Base-by-base conservation (phyloP, 2,113 vertebrate genomes). In the Megaptera novaeangliae region DNA sequence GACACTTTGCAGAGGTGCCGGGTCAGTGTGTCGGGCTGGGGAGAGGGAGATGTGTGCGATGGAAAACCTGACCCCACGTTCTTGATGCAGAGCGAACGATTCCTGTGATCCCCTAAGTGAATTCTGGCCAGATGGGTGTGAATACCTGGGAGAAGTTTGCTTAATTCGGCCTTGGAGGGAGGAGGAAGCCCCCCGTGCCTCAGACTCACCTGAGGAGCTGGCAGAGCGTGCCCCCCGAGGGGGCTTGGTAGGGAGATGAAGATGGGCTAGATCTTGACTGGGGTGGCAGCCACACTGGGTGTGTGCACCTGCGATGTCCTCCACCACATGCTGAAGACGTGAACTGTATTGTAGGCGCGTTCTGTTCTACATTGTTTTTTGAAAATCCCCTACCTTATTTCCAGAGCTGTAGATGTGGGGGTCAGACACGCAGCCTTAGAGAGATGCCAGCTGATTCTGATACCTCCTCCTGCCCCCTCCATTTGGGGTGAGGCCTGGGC, bases 271-370 rank as follows among this genome's bases (percentile, higher is more conserved):
- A 10, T 46, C 39, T 77, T 11, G 6, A 21, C 0, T 0, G 4
- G 8, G 18, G 8, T 3, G 9, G 68, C 20, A 0, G 4, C 15
- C 21, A 11, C 8, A 6, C 44, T 27, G 41, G 4, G 3, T 46
- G 18, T 5, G 0, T 13, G 0, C 36, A 0, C 31, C 21, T 10
- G 12, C 14, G 1, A 11, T 8, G 1, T 21, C n/a, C 49, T 10
- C 1, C 1, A 0, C 59, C 23, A 0, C 8, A 0, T 14, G 11
- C 63, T 8, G 27, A n/a, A 25, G 34, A 4, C 8, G 8, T 34
- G 20, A 41, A 0, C 20, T 27, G 25, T 27, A 17, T 18, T 25
- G 77, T 36, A 36, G 63, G 21, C 4, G 5, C 10, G 1, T 6
- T 5, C 20, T 17, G 1, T 14, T 88, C 15, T 17, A n/a, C 23